phyloP scores from a whole-genome alignment of 1,140 invertebrate genomes.

The Daktulosphaira vitifoliae region DNA sequence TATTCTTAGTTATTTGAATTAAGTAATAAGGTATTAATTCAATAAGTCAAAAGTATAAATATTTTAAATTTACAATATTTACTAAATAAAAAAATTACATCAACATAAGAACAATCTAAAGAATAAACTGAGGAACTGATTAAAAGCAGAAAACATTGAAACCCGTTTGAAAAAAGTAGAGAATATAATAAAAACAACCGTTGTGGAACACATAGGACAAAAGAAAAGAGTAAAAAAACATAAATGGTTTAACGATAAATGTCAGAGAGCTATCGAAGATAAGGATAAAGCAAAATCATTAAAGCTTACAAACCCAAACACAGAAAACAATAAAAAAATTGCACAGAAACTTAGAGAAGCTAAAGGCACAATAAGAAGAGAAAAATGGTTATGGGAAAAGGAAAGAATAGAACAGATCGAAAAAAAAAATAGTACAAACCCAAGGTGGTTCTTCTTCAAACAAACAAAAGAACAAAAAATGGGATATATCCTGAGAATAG shows the following conservation, averaged over 20 bases:
- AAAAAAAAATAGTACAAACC: background rate
- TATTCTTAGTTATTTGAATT: no score
- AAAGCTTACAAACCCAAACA: no score
- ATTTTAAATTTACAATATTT: no score
- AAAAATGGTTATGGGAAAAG: background rate
- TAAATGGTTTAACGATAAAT: background rate
- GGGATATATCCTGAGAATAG: no score
- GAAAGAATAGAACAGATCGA: background rate
- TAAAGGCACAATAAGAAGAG: background rate
- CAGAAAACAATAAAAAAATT: background rate
- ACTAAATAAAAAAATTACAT: background rate
- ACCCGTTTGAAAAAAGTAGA: background rate
- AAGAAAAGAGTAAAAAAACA: background rate
- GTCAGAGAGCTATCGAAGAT: background rate
- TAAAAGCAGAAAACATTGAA: background rate
- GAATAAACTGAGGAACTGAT: background rate
- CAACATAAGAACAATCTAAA: background rate
- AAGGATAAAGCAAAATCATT: slow-evolving; percentile 2
- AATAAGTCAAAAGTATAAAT: no score
- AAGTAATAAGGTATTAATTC: no score
- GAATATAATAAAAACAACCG: background rate
- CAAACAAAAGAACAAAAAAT: no score
- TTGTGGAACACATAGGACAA: background rate
- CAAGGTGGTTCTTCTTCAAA: no score
- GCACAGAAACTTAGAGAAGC: background rate